Percentiles rank a stretch among this genome's conserved stretches.
Conservation (phyloP, 2,797 vertebrate genomes). For the Ciconia nigra region DNA sequence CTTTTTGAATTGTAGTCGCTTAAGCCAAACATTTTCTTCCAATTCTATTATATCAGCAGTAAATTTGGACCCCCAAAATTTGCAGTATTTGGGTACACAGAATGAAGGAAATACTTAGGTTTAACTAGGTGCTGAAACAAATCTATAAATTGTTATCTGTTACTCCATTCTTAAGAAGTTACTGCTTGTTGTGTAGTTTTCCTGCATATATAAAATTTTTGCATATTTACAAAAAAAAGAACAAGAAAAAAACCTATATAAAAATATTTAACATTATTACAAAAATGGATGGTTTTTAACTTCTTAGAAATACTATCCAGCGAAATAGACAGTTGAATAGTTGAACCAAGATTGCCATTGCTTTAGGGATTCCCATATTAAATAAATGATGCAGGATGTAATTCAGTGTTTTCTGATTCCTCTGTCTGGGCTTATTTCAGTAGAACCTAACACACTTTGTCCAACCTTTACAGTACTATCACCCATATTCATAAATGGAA, state of each 20-base stretch:
- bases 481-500: background rate
- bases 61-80: background rate
- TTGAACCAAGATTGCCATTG: background rate
- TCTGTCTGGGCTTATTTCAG: background rate
- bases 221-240: background rate
- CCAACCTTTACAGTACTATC: background rate
- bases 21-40: background rate
- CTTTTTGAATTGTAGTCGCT: background rate
- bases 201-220: background rate
- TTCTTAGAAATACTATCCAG: background rate
- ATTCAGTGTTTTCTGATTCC: background rate
- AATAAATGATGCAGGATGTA: background rate
- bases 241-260: background rate
- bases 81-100: background rate
- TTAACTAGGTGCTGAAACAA: background rate
- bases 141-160: background rate
- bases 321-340: background rate
- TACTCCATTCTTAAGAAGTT: background rate
- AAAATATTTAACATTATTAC: background rate
- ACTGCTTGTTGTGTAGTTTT: background rate
- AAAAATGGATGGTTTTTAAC: background rate
- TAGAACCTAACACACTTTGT: background rate
- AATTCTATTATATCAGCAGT: background rate
- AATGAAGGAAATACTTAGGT: background rate
- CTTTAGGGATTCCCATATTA: background rate